Conservation (phyloP, 23 tunicate genomes). For the Trididemnum clinides region DNA sequence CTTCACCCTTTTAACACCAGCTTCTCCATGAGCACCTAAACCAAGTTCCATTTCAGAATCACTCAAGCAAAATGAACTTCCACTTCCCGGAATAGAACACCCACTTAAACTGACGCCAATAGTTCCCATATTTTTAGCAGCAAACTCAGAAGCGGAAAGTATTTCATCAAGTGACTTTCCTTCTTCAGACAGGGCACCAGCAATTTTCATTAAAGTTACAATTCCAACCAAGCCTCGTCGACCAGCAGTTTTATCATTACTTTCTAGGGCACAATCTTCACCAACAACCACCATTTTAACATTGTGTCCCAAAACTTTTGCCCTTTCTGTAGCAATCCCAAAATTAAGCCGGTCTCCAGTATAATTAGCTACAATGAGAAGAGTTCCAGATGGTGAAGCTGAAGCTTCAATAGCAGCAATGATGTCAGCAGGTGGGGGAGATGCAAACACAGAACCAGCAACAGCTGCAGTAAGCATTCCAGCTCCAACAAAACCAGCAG, state of each 20-base stretch:
- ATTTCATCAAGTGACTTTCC: constrained; percentile 68
- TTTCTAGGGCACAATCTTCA: constrained; percentile 90
- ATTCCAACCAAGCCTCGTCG: constrained; percentile 89
- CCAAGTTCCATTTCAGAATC: constrained; percentile 94
- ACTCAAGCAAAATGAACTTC: constrained; percentile 74
- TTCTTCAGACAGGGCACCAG: constrained; percentile 81
- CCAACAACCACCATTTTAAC: constrained; percentile 83
- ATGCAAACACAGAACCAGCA: constrained; percentile 94
- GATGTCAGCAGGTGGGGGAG: constrained; percentile 90
- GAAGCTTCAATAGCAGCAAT: constrained; percentile 92
- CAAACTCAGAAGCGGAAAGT: constrained; percentile 1
- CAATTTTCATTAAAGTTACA: constrained; percentile 79
- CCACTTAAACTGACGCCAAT: constrained; percentile 97
- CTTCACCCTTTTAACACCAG: constrained; percentile 86
- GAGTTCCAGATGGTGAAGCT: constrained; percentile 54
- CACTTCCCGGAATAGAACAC: constrained; percentile 93
- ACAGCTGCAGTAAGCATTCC: constrained; percentile 99
- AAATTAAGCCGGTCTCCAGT: constrained; percentile 98
- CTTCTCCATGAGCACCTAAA: constrained; percentile 99
- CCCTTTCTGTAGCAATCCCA: constrained; percentile 96
- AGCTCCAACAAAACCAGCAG: constrained; percentile 94
- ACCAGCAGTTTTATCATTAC: constrained; percentile 87
- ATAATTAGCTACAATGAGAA: constrained; percentile 90
- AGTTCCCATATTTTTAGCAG: constrained; percentile 84
- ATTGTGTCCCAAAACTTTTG: constrained; percentile 59